A percentile compares a stretch with the other conserved stretches of the same genome.
These are phyloP conservation scores for Himalopsyche japonica DNA, from an alignment of 2,888 invertebrate genomes.

Conservation along the genomic window DNA sequence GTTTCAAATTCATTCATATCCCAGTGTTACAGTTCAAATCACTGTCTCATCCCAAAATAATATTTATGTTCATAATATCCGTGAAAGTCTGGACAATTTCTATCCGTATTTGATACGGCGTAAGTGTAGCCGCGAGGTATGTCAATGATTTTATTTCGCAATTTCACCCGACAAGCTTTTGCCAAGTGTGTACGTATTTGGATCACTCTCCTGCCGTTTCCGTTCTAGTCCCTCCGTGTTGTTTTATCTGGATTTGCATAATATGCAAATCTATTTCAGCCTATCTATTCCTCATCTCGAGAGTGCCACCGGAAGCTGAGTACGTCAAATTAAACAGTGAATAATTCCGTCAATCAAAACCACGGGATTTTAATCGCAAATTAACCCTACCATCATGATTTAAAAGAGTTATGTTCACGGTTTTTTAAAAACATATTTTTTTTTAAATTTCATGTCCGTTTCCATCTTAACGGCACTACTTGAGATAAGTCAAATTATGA, in stretches of 20 bases:
- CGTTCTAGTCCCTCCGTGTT: background rate
- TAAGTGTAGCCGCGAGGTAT: no score
- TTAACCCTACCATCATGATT: background rate
- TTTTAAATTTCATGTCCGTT: background rate
- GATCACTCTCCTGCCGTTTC: background rate
- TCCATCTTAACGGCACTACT: background rate
- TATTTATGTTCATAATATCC: no score
- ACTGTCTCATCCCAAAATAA: no score
- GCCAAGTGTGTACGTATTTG: background rate
- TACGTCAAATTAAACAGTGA: background rate
- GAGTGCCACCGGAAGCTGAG: background rate
- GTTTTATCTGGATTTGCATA: background rate
- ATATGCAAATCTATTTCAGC: background rate
- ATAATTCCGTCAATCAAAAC: background rate
- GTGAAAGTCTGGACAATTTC: no score
- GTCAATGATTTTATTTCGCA: no score
- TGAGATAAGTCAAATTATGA: background rate
- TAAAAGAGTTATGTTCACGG: background rate
- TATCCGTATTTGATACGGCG: no score
- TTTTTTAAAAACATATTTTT: background rate
- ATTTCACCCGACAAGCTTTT: background rate
- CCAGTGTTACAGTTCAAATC: no score
- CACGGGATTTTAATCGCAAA: background rate
- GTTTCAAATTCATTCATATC: no score
- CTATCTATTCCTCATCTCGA: background rate